These are phyloP conservation scores for Aromia moschata DNA, from an alignment of 2,888 invertebrate genomes.

Conservation along the genomic window DNA sequence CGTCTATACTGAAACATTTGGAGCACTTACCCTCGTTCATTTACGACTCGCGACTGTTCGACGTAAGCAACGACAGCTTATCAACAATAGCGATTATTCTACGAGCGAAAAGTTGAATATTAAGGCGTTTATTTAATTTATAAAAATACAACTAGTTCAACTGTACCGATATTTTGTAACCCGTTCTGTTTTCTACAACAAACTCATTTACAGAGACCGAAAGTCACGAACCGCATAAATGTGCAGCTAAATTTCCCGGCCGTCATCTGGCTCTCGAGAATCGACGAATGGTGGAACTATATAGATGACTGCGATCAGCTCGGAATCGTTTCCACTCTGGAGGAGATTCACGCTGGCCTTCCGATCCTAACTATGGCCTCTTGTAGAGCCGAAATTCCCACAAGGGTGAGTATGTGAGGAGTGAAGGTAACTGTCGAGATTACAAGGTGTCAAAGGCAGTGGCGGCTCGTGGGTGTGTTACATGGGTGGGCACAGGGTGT, in stretches of 20 bases:
- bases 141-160: no score
- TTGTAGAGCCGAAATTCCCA: conserved; percentile 55
- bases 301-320: conserved; percentile 55
- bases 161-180: no score
- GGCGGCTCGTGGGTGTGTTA: no score
- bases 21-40: conserved; percentile 65
- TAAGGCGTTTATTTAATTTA: no score
- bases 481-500: no score
- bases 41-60: conserved; percentile 54
- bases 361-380: conserved; percentile 58
- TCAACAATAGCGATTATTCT: no score
- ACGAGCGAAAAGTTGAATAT: no score
- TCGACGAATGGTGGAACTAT: conserved; percentile 60
- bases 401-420: conserved; percentile 49
- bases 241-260: conserved; percentile 55
- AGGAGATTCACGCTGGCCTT: conserved; percentile 58
- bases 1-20: conserved; percentile 68
- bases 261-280: conserved; percentile 54
- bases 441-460: no score
- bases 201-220: conserved; percentile 44
- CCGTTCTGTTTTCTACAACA: no score
- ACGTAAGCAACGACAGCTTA: conserved; percentile 30
- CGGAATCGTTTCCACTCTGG: conserved; percentile 53
- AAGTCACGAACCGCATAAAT: conserved; percentile 39
- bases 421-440: no score